These are phyloP conservation scores for Caenorhabditis becei DNA, from an alignment of 2,888 invertebrate genomes.

Conservation along the genomic window DNA sequence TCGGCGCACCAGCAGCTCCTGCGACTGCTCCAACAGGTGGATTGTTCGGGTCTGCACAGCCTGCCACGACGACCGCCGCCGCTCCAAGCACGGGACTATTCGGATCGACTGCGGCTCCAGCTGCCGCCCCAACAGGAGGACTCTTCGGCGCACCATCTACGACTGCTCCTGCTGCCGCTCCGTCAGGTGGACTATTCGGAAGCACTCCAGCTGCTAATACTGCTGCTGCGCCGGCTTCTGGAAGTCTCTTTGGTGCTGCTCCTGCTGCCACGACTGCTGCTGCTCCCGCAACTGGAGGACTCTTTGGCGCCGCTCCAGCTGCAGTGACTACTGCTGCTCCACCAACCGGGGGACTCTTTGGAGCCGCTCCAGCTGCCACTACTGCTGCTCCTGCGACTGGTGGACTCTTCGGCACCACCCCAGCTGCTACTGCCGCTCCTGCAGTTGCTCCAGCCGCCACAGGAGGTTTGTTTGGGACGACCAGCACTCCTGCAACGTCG, in stretches of 20 bases:
- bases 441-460: not conserved
- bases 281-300: conserved; percentile 19
- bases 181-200: conserved; percentile 21
- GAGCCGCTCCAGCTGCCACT: conserved; percentile 7
- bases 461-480: conserved; percentile 20
- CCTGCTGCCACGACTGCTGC: conserved; percentile 7
- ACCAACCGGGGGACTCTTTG: conserved; percentile 16
- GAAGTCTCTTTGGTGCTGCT: conserved; percentile 21
- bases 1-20: conserved; percentile 16
- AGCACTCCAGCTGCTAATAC: not conserved
- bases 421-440: conserved; percentile 6
- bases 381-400: not conserved
- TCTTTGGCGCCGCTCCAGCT: conserved; percentile 12
- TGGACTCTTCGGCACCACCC: conserved; percentile 13
- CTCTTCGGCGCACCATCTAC: not conserved
- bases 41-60: conserved; percentile 14
- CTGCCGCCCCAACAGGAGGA: not conserved
- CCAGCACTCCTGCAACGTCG: not conserved
- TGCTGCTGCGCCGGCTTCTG: conserved; percentile 15
- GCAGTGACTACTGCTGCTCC: conserved; percentile 3
- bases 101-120: conserved; percentile 1
- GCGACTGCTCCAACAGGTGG: conserved; percentile 21
- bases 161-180: not conserved
- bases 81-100: not conserved
- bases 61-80: conserved; percentile 16